These are phyloP conservation scores for Notarius lentiginosus DNA, from an alignment of 2,113 vertebrate genomes.

Conservation along the genomic window DNA sequence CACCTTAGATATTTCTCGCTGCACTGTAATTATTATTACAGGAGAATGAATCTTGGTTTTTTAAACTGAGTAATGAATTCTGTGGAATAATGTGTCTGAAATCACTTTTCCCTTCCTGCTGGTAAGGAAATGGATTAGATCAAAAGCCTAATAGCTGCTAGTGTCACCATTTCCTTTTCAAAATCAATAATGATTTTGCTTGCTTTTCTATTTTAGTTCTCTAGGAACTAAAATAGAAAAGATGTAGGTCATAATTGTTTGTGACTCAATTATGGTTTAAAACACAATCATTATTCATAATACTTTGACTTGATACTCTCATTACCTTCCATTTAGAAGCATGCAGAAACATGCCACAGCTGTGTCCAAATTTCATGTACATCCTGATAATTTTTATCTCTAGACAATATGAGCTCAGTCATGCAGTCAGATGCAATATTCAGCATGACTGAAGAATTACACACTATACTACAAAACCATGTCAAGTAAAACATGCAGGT, in stretches of 20 bases:
- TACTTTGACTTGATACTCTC: conserved; percentile 29
- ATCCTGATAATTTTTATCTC: not conserved
- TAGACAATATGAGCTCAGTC: not conserved
- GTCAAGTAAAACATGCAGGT: not conserved
- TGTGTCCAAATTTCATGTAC: not conserved
- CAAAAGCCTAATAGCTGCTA: not conserved
- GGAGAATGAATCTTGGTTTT: conserved; percentile 58
- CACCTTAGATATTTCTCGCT: not conserved
- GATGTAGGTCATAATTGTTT: not conserved
- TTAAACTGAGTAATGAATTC: conserved; percentile 51
- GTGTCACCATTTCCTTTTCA: not conserved
- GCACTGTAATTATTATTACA: conserved; percentile 35
- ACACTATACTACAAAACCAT: not conserved
- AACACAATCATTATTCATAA: conserved; percentile 18
- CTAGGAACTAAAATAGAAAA: not conserved
- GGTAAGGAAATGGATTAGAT: conserved; percentile 15
- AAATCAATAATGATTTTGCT: not conserved
- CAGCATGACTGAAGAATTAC: not conserved
- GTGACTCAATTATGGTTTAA: not conserved
- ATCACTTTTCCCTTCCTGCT: conserved; percentile 24
- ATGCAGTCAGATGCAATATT: not conserved
- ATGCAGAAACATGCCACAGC: not conserved
- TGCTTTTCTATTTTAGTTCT: not conserved
- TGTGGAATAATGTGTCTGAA: conserved; percentile 44
- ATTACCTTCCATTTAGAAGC: conserved; percentile 33